phyloP scores from a whole-genome alignment of 2,888 invertebrate species.

The Polyploca ridens region DNA sequence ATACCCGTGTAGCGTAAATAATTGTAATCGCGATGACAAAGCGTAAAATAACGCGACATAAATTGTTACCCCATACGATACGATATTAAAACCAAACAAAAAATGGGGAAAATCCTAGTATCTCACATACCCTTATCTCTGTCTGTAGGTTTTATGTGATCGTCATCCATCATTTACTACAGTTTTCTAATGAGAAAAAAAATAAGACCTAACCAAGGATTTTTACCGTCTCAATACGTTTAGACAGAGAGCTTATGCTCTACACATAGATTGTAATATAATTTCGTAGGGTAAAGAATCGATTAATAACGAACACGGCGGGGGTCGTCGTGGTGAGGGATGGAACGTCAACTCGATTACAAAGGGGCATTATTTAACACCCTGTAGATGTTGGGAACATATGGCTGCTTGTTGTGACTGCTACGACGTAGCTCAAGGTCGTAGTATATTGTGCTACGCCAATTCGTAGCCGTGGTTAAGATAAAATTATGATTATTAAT shows the following conservation, averaged over 20 bases:
- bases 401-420: not conserved
- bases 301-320: slow-evolving; percentile 49
- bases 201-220: too few relatives aligned
- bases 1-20: slow-evolving; percentile 9
- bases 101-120: not conserved
- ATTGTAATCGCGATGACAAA: slow-evolving; percentile 7
- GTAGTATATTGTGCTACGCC: too few relatives aligned
- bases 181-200: too few relatives aligned
- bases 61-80: not conserved
- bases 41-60: slow-evolving; percentile 2
- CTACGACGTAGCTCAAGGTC: too few relatives aligned
- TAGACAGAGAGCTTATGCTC: not conserved
- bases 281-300: slow-evolving; percentile 37
- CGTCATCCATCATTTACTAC: too few relatives aligned
- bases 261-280: not conserved
- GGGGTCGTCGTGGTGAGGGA: slow-evolving; percentile 38
- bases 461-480: too few relatives aligned
- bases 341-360: slow-evolving; percentile 45
- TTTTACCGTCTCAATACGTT: not conserved
- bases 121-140: too few relatives aligned
- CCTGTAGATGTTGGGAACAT: slow-evolving; percentile 24
- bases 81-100: not conserved
- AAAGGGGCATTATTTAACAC: slow-evolving; percentile 48
- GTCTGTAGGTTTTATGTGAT: too few relatives aligned
- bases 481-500: too few relatives aligned